These are phyloP conservation scores for Scolopax bukidnonensis DNA, from an alignment of 2,797 vertebrate species.

Conservation along the genomic window DNA sequence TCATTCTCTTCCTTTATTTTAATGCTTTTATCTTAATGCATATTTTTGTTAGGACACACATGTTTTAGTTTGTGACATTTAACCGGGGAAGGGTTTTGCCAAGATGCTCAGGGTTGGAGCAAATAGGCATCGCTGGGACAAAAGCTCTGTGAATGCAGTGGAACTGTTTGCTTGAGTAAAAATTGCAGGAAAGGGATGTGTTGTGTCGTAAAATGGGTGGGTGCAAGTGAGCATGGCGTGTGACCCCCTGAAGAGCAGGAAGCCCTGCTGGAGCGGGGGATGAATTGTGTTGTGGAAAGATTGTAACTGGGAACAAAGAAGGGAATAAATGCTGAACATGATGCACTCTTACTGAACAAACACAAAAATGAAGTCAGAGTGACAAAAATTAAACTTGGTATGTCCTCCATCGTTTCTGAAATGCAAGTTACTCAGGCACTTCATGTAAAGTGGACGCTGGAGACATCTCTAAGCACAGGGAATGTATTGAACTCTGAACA, in stretches of 20 bases:
- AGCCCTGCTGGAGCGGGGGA: neutral
- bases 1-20: slow-evolving; percentile 42
- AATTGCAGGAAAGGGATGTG: slow-evolving; percentile 54
- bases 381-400: neutral
- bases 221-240: neutral
- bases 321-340: neutral
- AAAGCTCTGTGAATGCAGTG: neutral
- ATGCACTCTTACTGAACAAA: neutral
- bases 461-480: slow-evolving; percentile 25
- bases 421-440: neutral
- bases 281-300: neutral
- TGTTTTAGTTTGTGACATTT: neutral
- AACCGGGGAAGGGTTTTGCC: neutral
- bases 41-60: neutral
- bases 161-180: neutral
- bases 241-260: slow-evolving; percentile 39
- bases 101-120: neutral
- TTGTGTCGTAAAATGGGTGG: neutral
- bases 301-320: neutral
- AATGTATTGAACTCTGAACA: slow-evolving; percentile 14
- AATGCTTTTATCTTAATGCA: slow-evolving; percentile 27
- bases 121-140: neutral
- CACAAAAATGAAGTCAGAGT: neutral
- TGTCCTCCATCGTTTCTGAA: neutral
- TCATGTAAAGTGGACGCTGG: neutral